Conservation (phyloP, 2,888 invertebrate species). For the Seira ritae region DNA sequence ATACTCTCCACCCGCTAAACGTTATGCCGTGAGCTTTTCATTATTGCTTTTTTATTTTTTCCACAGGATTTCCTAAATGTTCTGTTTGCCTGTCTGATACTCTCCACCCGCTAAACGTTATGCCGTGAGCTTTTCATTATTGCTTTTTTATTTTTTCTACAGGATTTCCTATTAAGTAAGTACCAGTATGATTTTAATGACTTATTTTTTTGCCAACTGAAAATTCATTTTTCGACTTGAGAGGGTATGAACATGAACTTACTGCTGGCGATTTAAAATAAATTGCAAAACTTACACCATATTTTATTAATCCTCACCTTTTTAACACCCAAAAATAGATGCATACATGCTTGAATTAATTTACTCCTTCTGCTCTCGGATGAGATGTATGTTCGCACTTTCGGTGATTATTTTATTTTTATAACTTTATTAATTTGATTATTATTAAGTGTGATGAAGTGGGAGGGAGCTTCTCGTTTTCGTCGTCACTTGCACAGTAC, state of each 20-base stretch:
- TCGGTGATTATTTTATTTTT: conserved; percentile 21
- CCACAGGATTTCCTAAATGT: conserved; percentile 39
- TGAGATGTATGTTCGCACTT: no score
- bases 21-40: neutral
- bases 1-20: neutral
- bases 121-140: neutral
- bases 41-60: neutral
- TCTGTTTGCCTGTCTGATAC: neutral
- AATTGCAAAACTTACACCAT: no score
- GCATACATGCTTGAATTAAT: no score
- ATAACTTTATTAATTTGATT: conserved; percentile 54
- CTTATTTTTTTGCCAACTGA: no score
- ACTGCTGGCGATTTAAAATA: no score
- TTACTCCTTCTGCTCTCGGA: no score
- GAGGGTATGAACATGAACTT: no score
- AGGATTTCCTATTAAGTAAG: conserved; percentile 51
- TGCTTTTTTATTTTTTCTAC: neutral
- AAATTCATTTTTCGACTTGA: no score
- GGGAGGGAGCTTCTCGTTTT: conserved; percentile 31
- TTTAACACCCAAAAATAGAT: no score
- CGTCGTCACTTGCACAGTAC: conserved; percentile 11
- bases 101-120: neutral
- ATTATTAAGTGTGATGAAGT: conserved; percentile 49
- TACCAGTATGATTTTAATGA: no score
- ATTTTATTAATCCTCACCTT: no score